These are phyloP conservation scores for Aromia moschata DNA, from an alignment of 2,888 invertebrate species.

Conservation along the genomic window DNA sequence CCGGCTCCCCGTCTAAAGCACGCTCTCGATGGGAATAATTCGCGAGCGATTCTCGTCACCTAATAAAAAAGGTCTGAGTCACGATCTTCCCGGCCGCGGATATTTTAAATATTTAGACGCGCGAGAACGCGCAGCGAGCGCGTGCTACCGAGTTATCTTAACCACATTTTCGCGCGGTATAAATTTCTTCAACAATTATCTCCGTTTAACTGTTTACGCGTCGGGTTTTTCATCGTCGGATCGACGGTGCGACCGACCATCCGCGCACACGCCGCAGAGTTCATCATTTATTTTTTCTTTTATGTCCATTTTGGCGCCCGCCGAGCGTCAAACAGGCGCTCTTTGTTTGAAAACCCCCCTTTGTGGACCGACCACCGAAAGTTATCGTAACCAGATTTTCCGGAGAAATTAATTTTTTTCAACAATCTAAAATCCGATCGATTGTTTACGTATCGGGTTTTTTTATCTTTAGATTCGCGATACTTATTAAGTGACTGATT, in stretches of 20 bases:
- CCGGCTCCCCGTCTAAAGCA: neutral
- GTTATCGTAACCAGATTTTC: too few species aligned
- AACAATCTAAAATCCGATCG: too few species aligned
- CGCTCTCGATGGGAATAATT: conserved; percentile 14
- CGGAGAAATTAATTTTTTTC: too few species aligned
- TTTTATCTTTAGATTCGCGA: too few species aligned
- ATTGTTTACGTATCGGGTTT: too few species aligned
- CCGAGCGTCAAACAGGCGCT: too few species aligned
- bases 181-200: neutral
- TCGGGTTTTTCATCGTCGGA: neutral
- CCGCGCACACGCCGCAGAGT: neutral
- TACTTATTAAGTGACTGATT: too few species aligned
- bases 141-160: conserved; percentile 3
- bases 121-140: neutral
- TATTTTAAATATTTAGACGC: conserved; percentile 19
- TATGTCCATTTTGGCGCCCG: too few species aligned
- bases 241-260: neutral
- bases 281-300: neutral
- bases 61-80: conserved; percentile 5
- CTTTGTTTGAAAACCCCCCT: too few species aligned
- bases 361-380: too few species aligned
- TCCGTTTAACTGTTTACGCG: neutral
- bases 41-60: conserved; percentile 3
- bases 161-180: neutral
- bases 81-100: conserved; percentile 1